Evolutionary conservation across 2,888 invertebrate species (phyloP), one percentile per base, ranked within the genome.

Genomic region (Latheticus oryzae): DNA sequence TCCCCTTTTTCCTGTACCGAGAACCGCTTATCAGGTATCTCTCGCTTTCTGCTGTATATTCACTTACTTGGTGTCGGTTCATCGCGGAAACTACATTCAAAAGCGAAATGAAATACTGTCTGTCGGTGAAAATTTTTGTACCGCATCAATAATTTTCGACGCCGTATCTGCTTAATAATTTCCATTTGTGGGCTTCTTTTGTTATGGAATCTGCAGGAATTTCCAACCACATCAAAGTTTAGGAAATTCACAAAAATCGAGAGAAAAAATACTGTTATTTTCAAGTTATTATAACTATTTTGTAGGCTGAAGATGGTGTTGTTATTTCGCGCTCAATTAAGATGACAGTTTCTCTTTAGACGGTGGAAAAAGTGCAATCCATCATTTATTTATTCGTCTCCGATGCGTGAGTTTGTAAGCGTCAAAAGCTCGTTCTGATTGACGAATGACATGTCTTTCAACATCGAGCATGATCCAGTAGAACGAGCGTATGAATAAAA

Each of bases 361-460:
- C n/a, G n/a, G 32, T 37, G 35, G 13, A 26, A 43, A 58, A 61
- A 60, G 56, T 60, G 63, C 59, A 61, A 69, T 69, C 68, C 66
- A 69, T 69, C 69, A 69, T 66, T 67, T 65, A 64, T 60, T 60
- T 61, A 62, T 63, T 63, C 62, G 61, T 61, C 64, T 61, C 50
- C 51, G 60, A 63, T 61, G 66, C 64, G 62, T 63, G 64, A 61
- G 58, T 54, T 58, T 38, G 62, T 64, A 62, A 47, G 58, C 62
- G 65, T 64, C 66, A 63, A 55, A 58, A 61, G 58, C 65, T 63
- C 54, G 65, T 65, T 69, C 60, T 70, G 69, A 70, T 70, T 70
- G 70, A 70, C 69, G 70, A 70, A 69, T 66, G 69, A 69, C 70
- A 68, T 58, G 60, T 62, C 67, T 65, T 67, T 67, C 68, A 64